Percentiles rank a stretch among this genome's conserved stretches.
phyloP scores from a whole-genome alignment of 2,113 vertebrate genomes.

The Thamnaconus septentrionalis region DNA sequence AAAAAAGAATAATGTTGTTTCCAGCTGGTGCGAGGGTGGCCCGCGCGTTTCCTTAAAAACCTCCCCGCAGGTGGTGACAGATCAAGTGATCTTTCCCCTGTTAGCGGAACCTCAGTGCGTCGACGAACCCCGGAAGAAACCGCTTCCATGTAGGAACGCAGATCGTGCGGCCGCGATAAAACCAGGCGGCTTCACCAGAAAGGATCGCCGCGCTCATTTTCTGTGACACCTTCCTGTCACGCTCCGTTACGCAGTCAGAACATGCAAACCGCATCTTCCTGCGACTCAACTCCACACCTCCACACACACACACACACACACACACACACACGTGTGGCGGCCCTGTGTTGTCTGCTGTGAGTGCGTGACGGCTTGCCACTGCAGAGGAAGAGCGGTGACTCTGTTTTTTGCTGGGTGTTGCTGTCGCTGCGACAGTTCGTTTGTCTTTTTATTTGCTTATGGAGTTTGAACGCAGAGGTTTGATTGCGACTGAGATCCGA shows the following conservation, averaged over 20 bases:
- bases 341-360: too few species aligned
- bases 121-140: constrained; percentile 54
- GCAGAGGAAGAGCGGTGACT: constrained; percentile 1
- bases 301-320: constrained; percentile 26
- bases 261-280: constrained; percentile 76
- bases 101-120: constrained; percentile 53
- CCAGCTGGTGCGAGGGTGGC: constrained; percentile 57
- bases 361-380: neutral
- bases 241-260: constrained; percentile 73
- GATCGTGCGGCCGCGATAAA: constrained; percentile 42
- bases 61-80: constrained; percentile 53
- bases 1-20: constrained; percentile 68
- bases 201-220: constrained; percentile 60
- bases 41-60: constrained; percentile 64
- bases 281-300: constrained; percentile 43
- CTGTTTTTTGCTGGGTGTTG: neutral
- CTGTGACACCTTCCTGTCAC: constrained; percentile 74
- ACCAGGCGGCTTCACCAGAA: constrained; percentile 64
- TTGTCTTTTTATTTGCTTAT: too few species aligned
- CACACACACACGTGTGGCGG: constrained; percentile 18
- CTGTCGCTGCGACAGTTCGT: too few species aligned
- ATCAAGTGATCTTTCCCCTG: constrained; percentile 70
- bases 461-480: too few species aligned
- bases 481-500: too few species aligned
- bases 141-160: constrained; percentile 75